phyloP scores from a whole-genome alignment of 1,140 invertebrate genomes.

The Orchestia grillus region DNA sequence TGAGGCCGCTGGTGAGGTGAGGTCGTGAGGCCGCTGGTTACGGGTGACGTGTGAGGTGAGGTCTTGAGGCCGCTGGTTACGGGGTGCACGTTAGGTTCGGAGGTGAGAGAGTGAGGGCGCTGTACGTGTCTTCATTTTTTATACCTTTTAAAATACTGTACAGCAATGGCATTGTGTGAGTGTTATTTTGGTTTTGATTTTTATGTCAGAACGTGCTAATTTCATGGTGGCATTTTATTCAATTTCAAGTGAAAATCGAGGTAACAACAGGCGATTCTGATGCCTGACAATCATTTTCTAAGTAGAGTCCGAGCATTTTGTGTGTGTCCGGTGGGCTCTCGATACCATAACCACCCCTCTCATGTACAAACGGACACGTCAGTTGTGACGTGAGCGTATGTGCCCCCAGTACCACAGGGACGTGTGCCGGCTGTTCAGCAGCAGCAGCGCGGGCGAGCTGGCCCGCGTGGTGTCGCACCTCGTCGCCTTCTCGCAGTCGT shows the following conservation, averaged over 20 bases:
- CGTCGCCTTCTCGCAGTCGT: constrained; percentile 83
- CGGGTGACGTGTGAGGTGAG: too few species aligned
- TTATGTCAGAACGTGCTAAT: not conserved
- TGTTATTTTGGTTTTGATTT: not conserved
- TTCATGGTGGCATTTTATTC: not conserved
- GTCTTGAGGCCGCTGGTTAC: constrained; percentile 68
- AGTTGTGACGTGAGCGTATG: not conserved
- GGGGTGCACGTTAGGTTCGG: not conserved
- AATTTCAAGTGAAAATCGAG: not conserved
- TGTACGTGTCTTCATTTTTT: too few species aligned
- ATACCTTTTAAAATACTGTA: not conserved
- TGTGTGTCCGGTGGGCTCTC: too few species aligned
- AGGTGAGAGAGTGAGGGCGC: too few species aligned
- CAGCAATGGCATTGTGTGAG: not conserved
- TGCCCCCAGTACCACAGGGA: constrained; percentile 82
- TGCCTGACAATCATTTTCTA: not conserved
- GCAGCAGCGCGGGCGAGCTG: constrained; percentile 70
- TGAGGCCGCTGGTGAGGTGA: too few species aligned
- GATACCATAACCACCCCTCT: not conserved
- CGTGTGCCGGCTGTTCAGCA: constrained; percentile 77
- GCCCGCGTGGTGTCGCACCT: constrained; percentile 72
- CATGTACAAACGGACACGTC: not conserved
- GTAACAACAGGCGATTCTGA: not conserved
- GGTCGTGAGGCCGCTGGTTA: too few species aligned
- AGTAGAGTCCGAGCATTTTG: not conserved